Evolutionary conservation across 30 jellyfish, hydroid and myxozoan species (phyloP).

Genomic region (Aurelia aurita): DNA sequence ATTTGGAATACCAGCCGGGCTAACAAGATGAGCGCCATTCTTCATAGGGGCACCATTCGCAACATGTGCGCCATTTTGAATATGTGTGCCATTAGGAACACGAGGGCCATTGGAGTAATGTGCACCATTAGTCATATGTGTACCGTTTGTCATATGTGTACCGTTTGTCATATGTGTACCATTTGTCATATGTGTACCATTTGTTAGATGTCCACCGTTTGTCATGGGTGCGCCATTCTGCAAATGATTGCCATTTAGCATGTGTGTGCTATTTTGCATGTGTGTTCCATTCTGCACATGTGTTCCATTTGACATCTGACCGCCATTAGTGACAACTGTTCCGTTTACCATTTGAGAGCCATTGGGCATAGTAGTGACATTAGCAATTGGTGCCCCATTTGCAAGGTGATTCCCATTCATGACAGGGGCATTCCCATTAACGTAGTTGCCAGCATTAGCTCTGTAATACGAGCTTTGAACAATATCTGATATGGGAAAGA

Average conservation of each 20-base stretch:
- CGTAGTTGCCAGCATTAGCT: background rate
- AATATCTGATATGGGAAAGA: background rate
- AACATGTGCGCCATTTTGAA: conserved; percentile 42
- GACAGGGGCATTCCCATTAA: background rate
- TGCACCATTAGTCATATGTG: conserved; percentile 27
- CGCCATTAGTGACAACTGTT: background rate
- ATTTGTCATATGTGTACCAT: conserved; percentile 1
- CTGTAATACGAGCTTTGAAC: background rate
- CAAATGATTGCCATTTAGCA: conserved; percentile 40
- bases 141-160: conserved; percentile 42
- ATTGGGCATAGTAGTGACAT: background rate
- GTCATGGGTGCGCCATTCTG: conserved; percentile 25
- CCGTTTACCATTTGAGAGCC: background rate
- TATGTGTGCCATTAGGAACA: conserved; percentile 10
- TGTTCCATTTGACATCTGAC: conserved; percentile 29
- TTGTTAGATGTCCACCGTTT: conserved; percentile 16
- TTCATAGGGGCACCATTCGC: conserved; percentile 47
- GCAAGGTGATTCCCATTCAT: background rate
- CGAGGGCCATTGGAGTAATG: conserved; percentile 26
- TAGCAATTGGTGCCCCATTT: background rate
- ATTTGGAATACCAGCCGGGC: conserved; percentile 58
- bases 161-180: conserved; percentile 39
- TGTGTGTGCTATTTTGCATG: conserved; percentile 15
- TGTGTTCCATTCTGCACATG: conserved; percentile 43
- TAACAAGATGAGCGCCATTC: conserved; percentile 46